Percentiles rank a stretch among this genome's conserved stretches.
Evolutionary conservation across 2,113 vertebrate species (phyloP).

Genomic region (Holacanthus passer): DNA sequence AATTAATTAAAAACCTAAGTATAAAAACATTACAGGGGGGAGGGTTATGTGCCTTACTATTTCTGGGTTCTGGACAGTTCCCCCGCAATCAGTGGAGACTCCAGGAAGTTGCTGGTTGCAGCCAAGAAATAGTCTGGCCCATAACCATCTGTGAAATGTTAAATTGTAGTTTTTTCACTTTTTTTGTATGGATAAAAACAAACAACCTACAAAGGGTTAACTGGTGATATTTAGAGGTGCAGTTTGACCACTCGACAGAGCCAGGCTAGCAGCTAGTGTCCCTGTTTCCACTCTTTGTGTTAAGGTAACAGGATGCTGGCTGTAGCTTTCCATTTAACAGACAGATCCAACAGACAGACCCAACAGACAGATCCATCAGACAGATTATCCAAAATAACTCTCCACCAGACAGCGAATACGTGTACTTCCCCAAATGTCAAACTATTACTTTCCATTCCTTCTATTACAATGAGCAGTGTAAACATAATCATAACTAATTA

Average conservation of each 20-base stretch:
- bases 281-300: no score
- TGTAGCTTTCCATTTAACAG: not conserved
- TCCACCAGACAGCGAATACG: not conserved
- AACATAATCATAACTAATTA: not conserved
- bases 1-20: no score
- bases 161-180: not conserved
- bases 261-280: not conserved
- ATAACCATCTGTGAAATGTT: not conserved
- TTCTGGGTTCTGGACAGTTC: not conserved
- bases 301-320: not conserved
- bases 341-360: no score
- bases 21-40: not conserved
- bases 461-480: not conserved
- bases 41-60: not conserved
- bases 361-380: no score
- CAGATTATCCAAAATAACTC: not conserved
- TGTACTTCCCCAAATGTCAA: not conserved
- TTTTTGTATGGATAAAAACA: not conserved
- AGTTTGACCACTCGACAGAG: not conserved
- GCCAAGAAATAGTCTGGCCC: not conserved
- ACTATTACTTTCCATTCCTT: constrained; percentile 6
- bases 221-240: not conserved
- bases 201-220: not conserved
- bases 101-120: not conserved
- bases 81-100: not conserved